Conservation (phyloP, 2,113 vertebrate species). For the Sarotherodon lohbergeri region DNA sequence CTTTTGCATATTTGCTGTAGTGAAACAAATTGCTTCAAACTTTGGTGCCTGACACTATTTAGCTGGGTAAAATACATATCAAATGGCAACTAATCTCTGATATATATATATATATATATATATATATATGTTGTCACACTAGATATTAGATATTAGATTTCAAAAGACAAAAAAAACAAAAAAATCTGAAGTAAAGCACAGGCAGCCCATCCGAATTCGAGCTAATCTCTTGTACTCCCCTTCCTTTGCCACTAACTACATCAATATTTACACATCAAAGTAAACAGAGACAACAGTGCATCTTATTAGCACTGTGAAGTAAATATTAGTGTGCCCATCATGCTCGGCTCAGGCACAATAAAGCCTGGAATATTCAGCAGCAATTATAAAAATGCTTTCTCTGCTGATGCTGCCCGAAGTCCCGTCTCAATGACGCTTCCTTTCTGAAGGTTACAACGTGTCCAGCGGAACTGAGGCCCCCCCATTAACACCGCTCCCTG, state of each 20-base stretch:
- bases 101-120: fast-evolving
- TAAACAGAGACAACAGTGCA: slow-evolving; percentile 15
- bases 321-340: slow-evolving; percentile 29
- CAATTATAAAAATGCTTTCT: slow-evolving; percentile 31
- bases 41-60: background rate
- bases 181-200: background rate
- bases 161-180: background rate
- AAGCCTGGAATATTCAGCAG: slow-evolving; percentile 28
- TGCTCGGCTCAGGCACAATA: background rate
- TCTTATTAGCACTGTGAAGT: slow-evolving; percentile 35
- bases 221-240: background rate
- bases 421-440: slow-evolving; percentile 6
- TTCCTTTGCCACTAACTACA: slow-evolving; percentile 8
- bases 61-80: background rate
- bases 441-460: slow-evolving; percentile 44
- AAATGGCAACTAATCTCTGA: background rate
- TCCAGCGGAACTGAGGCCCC: slow-evolving; percentile 6
- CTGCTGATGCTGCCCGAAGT: slow-evolving; percentile 4
- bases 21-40: background rate
- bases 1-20: background rate
- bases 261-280: slow-evolving; percentile 33
- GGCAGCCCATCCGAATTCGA: background rate
- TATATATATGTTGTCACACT: background rate
- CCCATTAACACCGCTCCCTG: slow-evolving; percentile 51
- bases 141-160: background rate